Percentiles rank a stretch among this genome's conserved stretches.
phyloP scores from a whole-genome alignment of 2,888 invertebrate genomes.

The Mythimna albipuncta region DNA sequence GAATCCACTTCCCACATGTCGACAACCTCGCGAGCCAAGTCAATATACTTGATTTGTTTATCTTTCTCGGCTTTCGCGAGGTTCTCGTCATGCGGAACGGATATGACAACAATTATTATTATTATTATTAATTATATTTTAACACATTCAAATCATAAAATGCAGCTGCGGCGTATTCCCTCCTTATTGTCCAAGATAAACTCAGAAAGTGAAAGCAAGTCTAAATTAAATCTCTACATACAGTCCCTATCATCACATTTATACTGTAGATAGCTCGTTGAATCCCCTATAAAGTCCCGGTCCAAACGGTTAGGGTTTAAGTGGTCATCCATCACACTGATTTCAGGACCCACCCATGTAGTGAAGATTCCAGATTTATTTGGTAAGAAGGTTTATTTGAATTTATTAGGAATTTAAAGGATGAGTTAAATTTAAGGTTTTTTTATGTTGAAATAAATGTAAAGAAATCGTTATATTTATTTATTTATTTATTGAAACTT shows the following conservation, averaged over 20 bases:
- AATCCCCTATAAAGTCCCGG: slow-evolving; percentile 22
- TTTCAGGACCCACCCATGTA: slow-evolving; percentile 37
- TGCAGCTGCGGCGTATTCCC: neutral
- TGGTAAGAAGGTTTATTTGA: slow-evolving; percentile 18
- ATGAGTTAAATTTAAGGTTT: neutral
- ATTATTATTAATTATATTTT: too few relatives aligned
- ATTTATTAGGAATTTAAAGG: slow-evolving; percentile 23
- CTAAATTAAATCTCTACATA: slow-evolving; percentile 26
- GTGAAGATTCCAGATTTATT: slow-evolving; percentile 38
- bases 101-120: too few relatives aligned
- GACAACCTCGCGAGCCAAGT: too few relatives aligned
- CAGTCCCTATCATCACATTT: slow-evolving; percentile 29
- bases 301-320: slow-evolving; percentile 17
- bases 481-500: too few relatives aligned
- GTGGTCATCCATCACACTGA: slow-evolving; percentile 48
- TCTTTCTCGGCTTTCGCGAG: too few relatives aligned
- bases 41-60: too few relatives aligned
- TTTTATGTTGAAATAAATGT: neutral
- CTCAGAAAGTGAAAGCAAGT: slow-evolving; percentile 8
- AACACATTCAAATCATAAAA: too few relatives aligned
- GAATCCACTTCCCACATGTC: too few relatives aligned
- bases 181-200: neutral
- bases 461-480: too few relatives aligned
- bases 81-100: too few relatives aligned
- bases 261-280: slow-evolving; percentile 17